Conservation (phyloP, 2,113 vertebrate genomes). For the Micronycteris hirsuta region DNA sequence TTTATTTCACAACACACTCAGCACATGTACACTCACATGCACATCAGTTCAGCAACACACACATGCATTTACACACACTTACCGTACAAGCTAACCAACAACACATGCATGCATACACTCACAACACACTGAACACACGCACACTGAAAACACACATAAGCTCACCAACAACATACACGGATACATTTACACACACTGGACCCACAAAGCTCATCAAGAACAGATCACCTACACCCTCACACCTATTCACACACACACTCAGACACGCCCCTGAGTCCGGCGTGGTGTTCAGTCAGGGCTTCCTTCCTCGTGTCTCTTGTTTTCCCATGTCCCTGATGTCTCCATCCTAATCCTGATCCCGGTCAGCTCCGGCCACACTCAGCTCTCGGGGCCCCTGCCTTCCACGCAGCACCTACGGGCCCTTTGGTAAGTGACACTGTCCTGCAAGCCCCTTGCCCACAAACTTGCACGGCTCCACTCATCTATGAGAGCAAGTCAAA, state of each 20-base stretch:
- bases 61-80: not conserved
- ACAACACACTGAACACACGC: not conserved
- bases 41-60: not conserved
- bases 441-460: too few species aligned
- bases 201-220: not conserved
- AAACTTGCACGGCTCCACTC: not conserved
- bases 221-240: too few species aligned
- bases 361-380: not conserved
- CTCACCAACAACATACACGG: not conserved
- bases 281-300: fast-evolving
- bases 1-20: not conserved
- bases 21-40: too few species aligned
- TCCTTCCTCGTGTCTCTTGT: fast-evolving
- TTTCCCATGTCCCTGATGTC: not conserved
- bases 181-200: not conserved
- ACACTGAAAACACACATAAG: not conserved
- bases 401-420: not conserved
- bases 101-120: not conserved
- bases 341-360: not conserved
- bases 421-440: too few species aligned
- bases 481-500: not conserved
- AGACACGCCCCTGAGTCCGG: not conserved
- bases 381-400: not conserved
- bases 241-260: not conserved
- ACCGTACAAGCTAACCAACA: not conserved